phyloP scores from a whole-genome alignment of 1,140 invertebrate genomes.

The Galleria mellonella region DNA sequence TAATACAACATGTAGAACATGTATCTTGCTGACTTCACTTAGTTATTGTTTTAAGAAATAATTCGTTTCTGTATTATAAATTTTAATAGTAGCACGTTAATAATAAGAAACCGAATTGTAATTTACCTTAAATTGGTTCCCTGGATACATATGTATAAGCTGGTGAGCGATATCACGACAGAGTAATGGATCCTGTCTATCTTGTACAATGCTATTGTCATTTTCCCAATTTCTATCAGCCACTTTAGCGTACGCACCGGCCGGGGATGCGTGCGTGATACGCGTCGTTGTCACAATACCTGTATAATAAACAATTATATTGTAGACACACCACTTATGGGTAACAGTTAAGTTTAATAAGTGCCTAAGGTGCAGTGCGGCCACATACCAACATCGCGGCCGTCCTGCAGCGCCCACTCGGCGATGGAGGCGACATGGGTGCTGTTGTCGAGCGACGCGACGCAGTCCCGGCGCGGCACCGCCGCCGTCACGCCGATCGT shows the following conservation, averaged over 20 bases:
- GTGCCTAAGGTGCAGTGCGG: too few species aligned
- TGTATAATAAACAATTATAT: conserved; percentile 13
- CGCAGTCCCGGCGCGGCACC: conserved; percentile 69
- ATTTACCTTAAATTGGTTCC: conserved; percentile 77
- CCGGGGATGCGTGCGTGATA: conserved; percentile 77
- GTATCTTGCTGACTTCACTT: too few species aligned
- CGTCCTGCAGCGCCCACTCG: conserved; percentile 78
- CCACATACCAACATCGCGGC: conserved; percentile 67
- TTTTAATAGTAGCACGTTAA: too few species aligned
- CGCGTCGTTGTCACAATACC: conserved; percentile 85
- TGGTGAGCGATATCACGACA: conserved; percentile 83
- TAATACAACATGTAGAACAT: too few species aligned
- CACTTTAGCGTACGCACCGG: conserved; percentile 22
- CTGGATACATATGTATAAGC: conserved; percentile 80
- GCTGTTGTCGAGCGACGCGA: conserved; percentile 58
- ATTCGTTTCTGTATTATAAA: too few species aligned
- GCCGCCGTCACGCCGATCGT: conserved; percentile 79
- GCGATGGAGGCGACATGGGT: conserved; percentile 78
- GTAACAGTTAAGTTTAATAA: too few species aligned
- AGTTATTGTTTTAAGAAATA: too few species aligned
- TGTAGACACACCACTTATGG: too few species aligned
- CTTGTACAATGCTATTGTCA: conserved; percentile 10
- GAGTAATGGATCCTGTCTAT: background rate
- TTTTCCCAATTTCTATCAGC: conserved; percentile 29
- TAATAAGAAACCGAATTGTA: too few species aligned